Conservation (phyloP, 2,113 vertebrate species). For the Glaucomys volans region DNA sequence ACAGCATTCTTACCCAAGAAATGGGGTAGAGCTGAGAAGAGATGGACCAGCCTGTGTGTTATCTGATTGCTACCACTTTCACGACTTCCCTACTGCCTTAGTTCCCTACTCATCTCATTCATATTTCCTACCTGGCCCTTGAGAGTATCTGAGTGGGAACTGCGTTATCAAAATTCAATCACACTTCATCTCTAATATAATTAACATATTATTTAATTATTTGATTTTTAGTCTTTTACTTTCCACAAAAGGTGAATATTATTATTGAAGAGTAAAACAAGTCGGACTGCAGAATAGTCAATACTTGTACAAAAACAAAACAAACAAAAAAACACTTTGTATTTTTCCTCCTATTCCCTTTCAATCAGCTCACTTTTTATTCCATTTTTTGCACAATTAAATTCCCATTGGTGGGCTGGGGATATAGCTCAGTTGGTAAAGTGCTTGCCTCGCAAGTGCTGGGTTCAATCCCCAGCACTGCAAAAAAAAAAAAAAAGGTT, state of each 20-base stretch:
- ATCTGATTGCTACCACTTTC: not conserved
- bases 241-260: not conserved
- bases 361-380: not conserved
- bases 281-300: not conserved
- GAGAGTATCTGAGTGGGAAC: not conserved
- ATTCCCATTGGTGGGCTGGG: no score
- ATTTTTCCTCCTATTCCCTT: not conserved
- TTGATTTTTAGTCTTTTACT: not conserved
- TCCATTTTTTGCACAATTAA: not conserved
- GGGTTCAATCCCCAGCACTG: no score
- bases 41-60: fast-evolving
- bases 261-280: constrained; percentile 18
- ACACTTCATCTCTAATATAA: not conserved
- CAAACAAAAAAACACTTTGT: not conserved
- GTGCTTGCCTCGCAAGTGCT: no score
- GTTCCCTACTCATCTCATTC: not conserved
- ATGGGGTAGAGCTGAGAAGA: not conserved
- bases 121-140: not conserved
- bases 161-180: not conserved
- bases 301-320: not conserved
- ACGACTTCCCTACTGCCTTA: not conserved
- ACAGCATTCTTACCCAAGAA: not conserved
- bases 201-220: not conserved
- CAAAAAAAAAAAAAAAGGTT: no score
- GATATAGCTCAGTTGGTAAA: no score